Evolutionary conservation across 2,888 invertebrate genomes (phyloP), one percentile per base, ranked within the genome.

Genomic region (Orthosia incerta): DNA sequence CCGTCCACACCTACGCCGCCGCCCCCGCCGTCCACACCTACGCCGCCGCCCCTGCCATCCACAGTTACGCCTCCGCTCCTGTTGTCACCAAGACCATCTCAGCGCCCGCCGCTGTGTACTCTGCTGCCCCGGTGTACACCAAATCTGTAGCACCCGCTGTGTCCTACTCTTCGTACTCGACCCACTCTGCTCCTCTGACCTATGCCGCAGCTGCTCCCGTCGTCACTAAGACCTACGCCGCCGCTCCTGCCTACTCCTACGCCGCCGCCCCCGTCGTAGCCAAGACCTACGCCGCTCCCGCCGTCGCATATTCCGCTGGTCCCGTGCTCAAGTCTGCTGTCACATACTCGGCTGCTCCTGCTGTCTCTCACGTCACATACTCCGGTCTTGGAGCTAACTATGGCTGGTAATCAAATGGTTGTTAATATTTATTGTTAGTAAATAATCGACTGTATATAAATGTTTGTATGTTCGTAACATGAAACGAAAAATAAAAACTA

Each of bases 351-450:
- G 97, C 97, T 56, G 97, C 97, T 59, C 96, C 97, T 65, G 96
- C 96, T 73, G 97, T 97, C 59, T 97, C 97, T 74, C 97, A 97
- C 91, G 97, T 97, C 85, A 94, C 97, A 81, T 97, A 97, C 95
- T 95, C 97, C 75, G 97, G 97, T 68, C 95, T 97, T 67, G 97
- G 94, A 74, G 92, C 92, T 73, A 92, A 89, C 89, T 95, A 95
- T 88, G 95, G 94, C 73, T 95, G 95, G 95, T 95, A 91, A 93
- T 86, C 66, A 85, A 71, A 81, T 84, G 57, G 60, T 83, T 88
- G 83, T 86, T 86, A 71, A 65, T 84, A 80, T 82, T 82, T 76
- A 83, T 83, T 81, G 67, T 76, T 82, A 79, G 53, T 64, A 62
- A 74, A 72, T 79, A 81, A 67, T 69, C 23, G 55, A 81, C 71